A percentile compares a stretch with the other conserved stretches of the same genome.
Evolutionary conservation across 1,140 invertebrate species (phyloP).

Genomic region (Drepana arcuata): DNA sequence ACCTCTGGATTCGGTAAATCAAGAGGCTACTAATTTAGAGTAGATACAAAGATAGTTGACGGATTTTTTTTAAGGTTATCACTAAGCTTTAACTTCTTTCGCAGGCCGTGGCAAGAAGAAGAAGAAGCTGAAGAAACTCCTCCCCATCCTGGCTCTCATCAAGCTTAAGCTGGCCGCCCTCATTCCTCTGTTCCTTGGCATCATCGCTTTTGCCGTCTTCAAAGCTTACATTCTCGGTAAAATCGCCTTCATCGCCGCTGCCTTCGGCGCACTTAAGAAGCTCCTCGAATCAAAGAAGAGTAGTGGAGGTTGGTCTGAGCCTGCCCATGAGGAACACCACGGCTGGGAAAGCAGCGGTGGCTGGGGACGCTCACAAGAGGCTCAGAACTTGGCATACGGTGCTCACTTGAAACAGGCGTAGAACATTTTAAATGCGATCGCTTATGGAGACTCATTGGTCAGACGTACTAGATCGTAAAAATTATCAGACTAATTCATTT

Average conservation of each 20-base stretch:
- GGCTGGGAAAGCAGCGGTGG: slow-evolving; percentile 65
- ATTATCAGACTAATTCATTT: too few species aligned
- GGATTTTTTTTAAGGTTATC: slow-evolving; percentile 10
- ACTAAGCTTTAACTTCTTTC: too few species aligned
- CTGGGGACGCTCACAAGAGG: slow-evolving; percentile 73
- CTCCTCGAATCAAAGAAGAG: slow-evolving; percentile 81
- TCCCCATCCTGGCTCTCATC: slow-evolving; percentile 81
- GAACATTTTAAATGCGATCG: slow-evolving; percentile 1
- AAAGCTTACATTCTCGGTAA: slow-evolving; percentile 88
- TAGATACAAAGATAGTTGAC: background rate
- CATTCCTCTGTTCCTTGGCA: slow-evolving; percentile 82
- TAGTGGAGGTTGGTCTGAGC: slow-evolving; percentile 80
- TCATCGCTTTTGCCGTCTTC: slow-evolving; percentile 84
- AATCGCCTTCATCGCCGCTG: slow-evolving; percentile 82
- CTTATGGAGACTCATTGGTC: too few species aligned
- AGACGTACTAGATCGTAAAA: too few species aligned
- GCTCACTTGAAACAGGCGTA: slow-evolving; percentile 69
- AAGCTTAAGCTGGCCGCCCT: slow-evolving; percentile 84
- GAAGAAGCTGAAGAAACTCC: slow-evolving; percentile 80
- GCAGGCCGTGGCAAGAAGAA: slow-evolving; percentile 80
- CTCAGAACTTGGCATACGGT: slow-evolving; percentile 76
- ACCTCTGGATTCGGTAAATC: background rate
- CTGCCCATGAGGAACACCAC: slow-evolving; percentile 75
- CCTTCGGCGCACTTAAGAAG: slow-evolving; percentile 84
- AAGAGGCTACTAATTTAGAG: background rate